Evolutionary conservation across 2,113 vertebrate genomes (phyloP).

Genomic region (Onychostoma macrolepis): DNA sequence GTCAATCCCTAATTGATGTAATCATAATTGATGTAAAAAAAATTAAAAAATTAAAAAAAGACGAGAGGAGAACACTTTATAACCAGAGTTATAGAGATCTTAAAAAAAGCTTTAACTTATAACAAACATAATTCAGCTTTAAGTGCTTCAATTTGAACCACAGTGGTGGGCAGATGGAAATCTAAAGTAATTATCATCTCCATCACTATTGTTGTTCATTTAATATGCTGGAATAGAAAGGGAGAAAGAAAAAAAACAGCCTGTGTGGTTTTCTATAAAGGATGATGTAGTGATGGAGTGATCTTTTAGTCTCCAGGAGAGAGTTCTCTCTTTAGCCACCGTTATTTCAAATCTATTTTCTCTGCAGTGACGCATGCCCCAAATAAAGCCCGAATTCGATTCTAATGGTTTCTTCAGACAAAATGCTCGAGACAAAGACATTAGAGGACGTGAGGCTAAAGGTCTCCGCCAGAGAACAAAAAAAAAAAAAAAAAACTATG

Average conservation of each 20-base stretch:
- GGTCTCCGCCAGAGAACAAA: conserved; percentile 17
- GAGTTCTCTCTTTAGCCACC: conserved; percentile 15
- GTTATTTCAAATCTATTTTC: conserved; percentile 42
- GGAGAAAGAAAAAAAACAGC: conserved; percentile 10
- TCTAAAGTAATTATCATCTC: conserved; percentile 57
- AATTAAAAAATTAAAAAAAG: no score
- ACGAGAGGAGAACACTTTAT: background rate
- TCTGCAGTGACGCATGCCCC: conserved; percentile 45
- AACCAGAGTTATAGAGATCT: background rate
- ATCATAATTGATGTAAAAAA: background rate
- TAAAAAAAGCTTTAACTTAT: conserved; percentile 19
- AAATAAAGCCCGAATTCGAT: conserved; percentile 32
- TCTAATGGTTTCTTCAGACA: conserved; percentile 51
- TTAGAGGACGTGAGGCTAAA: conserved; percentile 38
- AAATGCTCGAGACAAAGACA: conserved; percentile 37
- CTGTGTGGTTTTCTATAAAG: conserved; percentile 12
- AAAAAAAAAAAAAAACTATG: background rate
- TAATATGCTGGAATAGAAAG: conserved; percentile 39
- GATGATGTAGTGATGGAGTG: conserved; percentile 10
- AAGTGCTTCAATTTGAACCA: conserved; percentile 46
- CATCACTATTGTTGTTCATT: conserved; percentile 43
- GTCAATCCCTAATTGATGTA: background rate
- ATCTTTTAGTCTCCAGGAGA: conserved; percentile 2
- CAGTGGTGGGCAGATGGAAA: conserved; percentile 38
- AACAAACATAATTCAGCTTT: conserved; percentile 41